A percentile compares a stretch with the other conserved stretches of the same genome.
Conservation (phyloP, 2,113 vertebrate species). For the Pan troglodytes region NHGRI_mPanTro3-v2.1_pri NC_072416.2:86208501-86209000, state of each 20-base stretch:
- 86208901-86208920: background rate
- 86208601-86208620: background rate
- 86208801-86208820: background rate
- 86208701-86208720: background rate
- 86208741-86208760: background rate
- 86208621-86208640: too few relatives aligned
- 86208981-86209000: background rate
- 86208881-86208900: background rate
- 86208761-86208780: background rate
- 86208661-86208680: background rate
- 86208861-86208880: background rate
- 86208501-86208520: background rate
- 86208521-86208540: background rate
- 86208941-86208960: background rate
- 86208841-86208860: background rate
- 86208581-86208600: background rate
- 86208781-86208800: background rate
- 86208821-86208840: fast-evolving
- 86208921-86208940: fast-evolving
- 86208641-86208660: background rate
- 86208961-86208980: fast-evolving
- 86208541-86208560: too few relatives aligned
- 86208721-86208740: background rate
- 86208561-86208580: background rate
- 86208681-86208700: background rate